Evolutionary conservation across 1,140 invertebrate species (phyloP).

Genomic region (Rhyacophila brunnea): DNA sequence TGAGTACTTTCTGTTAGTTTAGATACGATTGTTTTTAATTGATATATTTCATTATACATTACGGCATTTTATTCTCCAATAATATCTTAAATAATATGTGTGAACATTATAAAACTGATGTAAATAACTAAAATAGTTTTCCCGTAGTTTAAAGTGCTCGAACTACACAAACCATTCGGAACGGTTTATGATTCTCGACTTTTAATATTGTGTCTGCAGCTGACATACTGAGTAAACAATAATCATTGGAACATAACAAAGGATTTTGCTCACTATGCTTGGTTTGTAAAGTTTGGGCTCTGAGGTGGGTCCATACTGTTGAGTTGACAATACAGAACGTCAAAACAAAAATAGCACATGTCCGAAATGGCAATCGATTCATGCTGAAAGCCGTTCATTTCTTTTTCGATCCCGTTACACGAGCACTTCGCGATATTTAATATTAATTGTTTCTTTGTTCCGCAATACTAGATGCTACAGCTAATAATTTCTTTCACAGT

Average conservation of each 20-base stretch:
- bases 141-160: no score
- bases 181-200: no score
- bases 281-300: slow-evolving; percentile 88
- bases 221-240: no score
- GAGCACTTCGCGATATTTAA: slow-evolving; percentile 66
- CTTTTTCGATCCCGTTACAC: slow-evolving; percentile 47
- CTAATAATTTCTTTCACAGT: slow-evolving; percentile 23
- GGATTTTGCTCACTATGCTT: slow-evolving; percentile 82
- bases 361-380: slow-evolving; percentile 82
- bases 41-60: no score
- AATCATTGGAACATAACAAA: slow-evolving; percentile 12
- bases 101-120: no score
- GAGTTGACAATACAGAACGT: slow-evolving; percentile 91
- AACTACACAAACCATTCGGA: no score
- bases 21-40: no score
- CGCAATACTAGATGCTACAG: slow-evolving; percentile 84
- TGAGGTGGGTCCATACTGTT: slow-evolving; percentile 89
- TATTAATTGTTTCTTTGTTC: slow-evolving; percentile 87
- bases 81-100: no score
- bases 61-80: no score
- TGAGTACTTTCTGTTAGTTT: no score
- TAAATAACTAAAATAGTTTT: no score
- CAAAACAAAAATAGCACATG: slow-evolving; percentile 99
- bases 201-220: no score
- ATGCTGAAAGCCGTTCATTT: slow-evolving; percentile 59